A percentile compares a stretch with the other conserved stretches of the same genome.
Evolutionary conservation across 2,797 vertebrate species (phyloP).

Genomic region (Pygocentrus nattereri): DNA sequence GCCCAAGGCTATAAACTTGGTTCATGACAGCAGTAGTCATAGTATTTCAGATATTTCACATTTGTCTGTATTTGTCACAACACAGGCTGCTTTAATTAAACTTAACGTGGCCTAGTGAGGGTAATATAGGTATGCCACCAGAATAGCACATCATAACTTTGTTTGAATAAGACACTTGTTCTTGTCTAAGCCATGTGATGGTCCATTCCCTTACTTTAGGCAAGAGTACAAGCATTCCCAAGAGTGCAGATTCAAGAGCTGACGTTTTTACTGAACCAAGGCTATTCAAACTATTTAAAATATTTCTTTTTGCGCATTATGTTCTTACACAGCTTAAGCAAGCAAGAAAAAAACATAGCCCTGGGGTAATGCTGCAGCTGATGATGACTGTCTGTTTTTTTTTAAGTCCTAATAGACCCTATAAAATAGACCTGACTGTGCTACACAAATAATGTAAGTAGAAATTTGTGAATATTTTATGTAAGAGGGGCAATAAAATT

Average conservation of each 20-base stretch:
- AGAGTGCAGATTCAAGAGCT: constrained; percentile 4
- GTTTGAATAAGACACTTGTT: constrained; percentile 31
- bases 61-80: not conserved
- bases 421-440: not conserved
- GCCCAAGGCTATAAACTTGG: no score
- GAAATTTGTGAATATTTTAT: no score
- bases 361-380: not conserved
- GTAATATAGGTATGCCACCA: not conserved
- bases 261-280: not conserved
- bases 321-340: not conserved
- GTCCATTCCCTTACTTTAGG: not conserved
- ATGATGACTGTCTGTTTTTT: not conserved
- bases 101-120: constrained; percentile 7
- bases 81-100: not conserved
- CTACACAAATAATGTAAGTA: no score
- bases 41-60: no score
- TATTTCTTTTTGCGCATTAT: constrained; percentile 3
- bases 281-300: not conserved
- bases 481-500: no score
- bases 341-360: not conserved
- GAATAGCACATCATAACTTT: constrained; percentile 15
- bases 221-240: not conserved
- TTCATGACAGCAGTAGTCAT: no score
- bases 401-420: not conserved
- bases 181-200: constrained; percentile 15